A percentile compares a stretch with the other conserved stretches of the same genome.
phyloP scores from a whole-genome alignment of 2,888 invertebrate genomes.

The Poecilus cupreus region DNA sequence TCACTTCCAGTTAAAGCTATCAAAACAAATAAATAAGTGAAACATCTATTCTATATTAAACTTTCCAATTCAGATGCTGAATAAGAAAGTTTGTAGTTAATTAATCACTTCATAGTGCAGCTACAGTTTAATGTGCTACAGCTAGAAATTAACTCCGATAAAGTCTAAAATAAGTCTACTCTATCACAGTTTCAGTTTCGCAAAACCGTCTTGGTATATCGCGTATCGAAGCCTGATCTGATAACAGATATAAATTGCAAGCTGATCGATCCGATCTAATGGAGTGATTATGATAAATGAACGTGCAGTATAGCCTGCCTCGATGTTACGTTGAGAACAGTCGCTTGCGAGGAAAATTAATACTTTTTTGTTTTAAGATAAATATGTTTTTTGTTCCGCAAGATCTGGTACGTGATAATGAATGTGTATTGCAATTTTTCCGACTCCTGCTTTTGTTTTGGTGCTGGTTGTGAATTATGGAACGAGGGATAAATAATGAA shows the following conservation, averaged over 20 bases:
- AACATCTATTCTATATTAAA: too few relatives aligned
- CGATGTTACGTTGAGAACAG: background rate
- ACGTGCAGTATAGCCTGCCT: background rate
- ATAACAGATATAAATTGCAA: constrained; percentile 29
- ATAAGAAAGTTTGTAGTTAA: too few relatives aligned
- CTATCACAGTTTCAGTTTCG: background rate
- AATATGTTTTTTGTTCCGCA: background rate
- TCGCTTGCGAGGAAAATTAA: background rate
- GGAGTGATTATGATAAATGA: constrained; percentile 42
- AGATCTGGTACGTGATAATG: constrained; percentile 20
- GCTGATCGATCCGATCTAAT: constrained; percentile 17
- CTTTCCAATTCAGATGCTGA: too few relatives aligned
- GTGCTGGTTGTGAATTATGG: background rate
- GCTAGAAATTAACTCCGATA: background rate
- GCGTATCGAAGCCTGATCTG: background rate
- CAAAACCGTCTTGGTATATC: background rate
- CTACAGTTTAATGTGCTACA: background rate
- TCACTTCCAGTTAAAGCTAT: too few relatives aligned
- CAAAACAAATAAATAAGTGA: too few relatives aligned
- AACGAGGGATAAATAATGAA: constrained; percentile 9
- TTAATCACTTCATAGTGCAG: background rate
- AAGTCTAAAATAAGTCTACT: background rate
- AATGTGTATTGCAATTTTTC: constrained; percentile 9
- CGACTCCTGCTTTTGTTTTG: background rate
- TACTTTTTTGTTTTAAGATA: background rate